Evolutionary conservation across 2,797 vertebrate genomes (phyloP), one percentile per base, ranked within the genome.

Genomic region (Clarias platycephalus): DNA sequence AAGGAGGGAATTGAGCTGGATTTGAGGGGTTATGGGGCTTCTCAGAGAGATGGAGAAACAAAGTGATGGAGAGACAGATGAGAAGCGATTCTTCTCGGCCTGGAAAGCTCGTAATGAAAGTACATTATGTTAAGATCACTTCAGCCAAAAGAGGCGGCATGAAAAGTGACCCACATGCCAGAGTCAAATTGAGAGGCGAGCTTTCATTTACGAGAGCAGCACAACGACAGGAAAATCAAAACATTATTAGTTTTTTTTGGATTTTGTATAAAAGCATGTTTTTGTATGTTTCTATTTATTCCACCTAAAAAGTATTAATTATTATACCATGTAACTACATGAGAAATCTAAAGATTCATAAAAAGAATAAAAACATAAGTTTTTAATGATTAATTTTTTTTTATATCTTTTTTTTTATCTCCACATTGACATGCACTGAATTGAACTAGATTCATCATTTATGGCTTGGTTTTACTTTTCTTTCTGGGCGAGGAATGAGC

Each of bases 1-100:
- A 63, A 26, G 22, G 49, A 66, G n/a, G 63, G 79, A 76, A 68
- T 77, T 67, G 60, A 49, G n/a, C 26, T 22, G n/a, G 55, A 26
- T 49, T 62, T 60, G 71, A 77, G 62, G 68, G 53, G 71, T 85
- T 77, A 85, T 53, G 0, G 78, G 68, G 28, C 34, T 55, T 71
- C 26, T 31, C 26, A 22, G 68, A 15, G 57, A 49, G 49, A 40
- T 16, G 5, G 22, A 55, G 6, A 28, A 1, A 15, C 22, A 44
- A 40, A 44, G 31, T 9, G 16, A 34, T 9, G 7, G 40, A 53
- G 44, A 44, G 20, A 12, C 34, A 44, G 18, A 22, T n/a, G 70
- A 49, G 40, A 28, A 53, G n/a, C 44, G 18, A 28, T 28, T 75
- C 49, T 20, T 75, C 49, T 55, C 10, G 49, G 44, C 44, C 70